Evolutionary conservation across 2,113 vertebrate species (phyloP).

Genomic region (Pithys albifrons): DNA sequence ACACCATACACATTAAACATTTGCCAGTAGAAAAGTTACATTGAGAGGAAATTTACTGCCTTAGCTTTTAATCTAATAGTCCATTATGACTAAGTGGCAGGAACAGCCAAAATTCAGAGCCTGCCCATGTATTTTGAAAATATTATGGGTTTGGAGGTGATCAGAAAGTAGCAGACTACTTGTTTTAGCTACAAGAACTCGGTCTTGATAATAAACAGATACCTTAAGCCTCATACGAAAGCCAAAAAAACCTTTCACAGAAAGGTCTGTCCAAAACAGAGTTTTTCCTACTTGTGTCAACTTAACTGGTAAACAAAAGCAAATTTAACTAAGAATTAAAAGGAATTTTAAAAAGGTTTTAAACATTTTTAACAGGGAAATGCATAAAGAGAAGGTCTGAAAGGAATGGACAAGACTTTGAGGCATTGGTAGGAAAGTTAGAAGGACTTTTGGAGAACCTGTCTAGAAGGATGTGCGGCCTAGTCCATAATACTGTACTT

Average conservation of each 20-base stretch:
- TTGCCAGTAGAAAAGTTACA: conserved; percentile 26
- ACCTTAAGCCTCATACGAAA: not conserved
- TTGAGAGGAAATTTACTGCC: not conserved
- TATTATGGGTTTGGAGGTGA: not conserved
- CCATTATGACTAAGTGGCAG: not conserved
- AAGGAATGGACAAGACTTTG: not conserved
- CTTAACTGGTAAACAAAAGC: not conserved
- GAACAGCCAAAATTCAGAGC: not conserved
- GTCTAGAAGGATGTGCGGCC: not conserved
- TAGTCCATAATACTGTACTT: not conserved
- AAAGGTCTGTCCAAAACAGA: not conserved
- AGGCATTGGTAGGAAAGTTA: not conserved
- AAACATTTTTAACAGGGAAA: not conserved
- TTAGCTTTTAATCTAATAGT: not conserved
- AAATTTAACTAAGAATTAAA: not conserved
- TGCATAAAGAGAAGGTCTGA: not conserved
- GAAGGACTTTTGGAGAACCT: not conserved
- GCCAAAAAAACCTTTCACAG: not conserved
- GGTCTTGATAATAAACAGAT: not conserved
- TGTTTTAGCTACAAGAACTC: not conserved
- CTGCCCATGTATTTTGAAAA: not conserved
- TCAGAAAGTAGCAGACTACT: not conserved
- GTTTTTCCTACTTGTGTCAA: not conserved
- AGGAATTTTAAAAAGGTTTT: not conserved
- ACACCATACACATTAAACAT: not conserved